phyloP scores from a whole-genome alignment of 2,797 vertebrate genomes.

The Meriones psammophilus region DNA sequence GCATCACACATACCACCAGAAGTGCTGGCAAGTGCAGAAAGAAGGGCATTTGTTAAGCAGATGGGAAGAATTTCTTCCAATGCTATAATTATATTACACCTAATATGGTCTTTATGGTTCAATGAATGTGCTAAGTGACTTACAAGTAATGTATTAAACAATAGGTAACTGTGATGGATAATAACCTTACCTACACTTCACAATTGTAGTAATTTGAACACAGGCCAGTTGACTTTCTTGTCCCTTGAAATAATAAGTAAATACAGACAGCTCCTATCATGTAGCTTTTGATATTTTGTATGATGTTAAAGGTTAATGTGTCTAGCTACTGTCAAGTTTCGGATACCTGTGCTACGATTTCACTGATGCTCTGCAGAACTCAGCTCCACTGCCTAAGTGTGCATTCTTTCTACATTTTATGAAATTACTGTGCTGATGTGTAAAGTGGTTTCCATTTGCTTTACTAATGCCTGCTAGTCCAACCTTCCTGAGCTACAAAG shows the following conservation, averaged over 20 bases:
- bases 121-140: neutral
- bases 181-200: neutral
- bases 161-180: neutral
- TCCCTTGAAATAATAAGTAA: constrained; percentile 46
- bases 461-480: neutral
- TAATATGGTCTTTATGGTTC: neutral
- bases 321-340: neutral
- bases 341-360: neutral
- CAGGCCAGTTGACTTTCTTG: neutral
- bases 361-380: neutral
- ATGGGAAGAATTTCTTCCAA: constrained; percentile 29
- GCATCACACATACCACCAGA: neutral
- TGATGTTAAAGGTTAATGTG: neutral
- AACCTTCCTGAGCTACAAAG: neutral
- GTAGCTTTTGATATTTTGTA: neutral
- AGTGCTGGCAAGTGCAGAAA: neutral
- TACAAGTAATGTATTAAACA: neutral
- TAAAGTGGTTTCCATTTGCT: neutral
- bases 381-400: neutral
- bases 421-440: neutral
- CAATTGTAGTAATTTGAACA: neutral
- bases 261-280: neutral
- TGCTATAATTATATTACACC: neutral
- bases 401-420: neutral
- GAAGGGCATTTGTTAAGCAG: neutral